Evolutionary conservation across 1,140 invertebrate genomes (phyloP).

Genomic region (Heliconius congener): DNA sequence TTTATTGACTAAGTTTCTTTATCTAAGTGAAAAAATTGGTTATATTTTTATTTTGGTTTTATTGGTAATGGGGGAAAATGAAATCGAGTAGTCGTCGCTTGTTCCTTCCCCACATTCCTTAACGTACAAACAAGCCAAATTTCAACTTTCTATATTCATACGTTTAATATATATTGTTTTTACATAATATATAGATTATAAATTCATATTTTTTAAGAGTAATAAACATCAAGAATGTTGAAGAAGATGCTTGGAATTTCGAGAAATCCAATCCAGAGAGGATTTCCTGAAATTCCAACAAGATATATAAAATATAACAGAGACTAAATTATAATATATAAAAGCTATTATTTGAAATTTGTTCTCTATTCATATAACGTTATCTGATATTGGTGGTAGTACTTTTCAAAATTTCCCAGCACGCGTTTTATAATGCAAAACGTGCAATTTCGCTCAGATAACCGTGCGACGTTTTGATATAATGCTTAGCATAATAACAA

Average conservation of each 20-base stretch:
- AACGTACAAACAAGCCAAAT: too few species aligned
- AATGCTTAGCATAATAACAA: conserved; percentile 29
- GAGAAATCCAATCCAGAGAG: too few species aligned
- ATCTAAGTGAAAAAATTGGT: not conserved
- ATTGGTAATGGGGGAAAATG: not conserved
- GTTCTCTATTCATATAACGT: conserved; percentile 43
- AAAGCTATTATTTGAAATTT: conserved; percentile 10
- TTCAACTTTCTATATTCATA: too few species aligned
- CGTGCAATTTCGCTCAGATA: conserved; percentile 32
- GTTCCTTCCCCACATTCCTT: too few species aligned
- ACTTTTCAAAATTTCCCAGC: conserved; percentile 36
- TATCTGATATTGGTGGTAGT: conserved; percentile 45
- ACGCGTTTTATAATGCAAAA: conserved; percentile 29
- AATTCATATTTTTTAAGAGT: too few species aligned
- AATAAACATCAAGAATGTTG: too few species aligned
- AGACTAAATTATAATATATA: not conserved
- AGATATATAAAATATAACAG: not conserved
- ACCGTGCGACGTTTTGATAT: conserved; percentile 22
- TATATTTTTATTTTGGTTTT: not conserved
- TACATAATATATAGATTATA: too few species aligned
- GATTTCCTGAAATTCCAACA: too few species aligned
- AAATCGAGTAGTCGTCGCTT: too few species aligned
- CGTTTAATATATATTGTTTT: too few species aligned
- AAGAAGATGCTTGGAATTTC: too few species aligned
- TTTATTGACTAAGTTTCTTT: conserved; percentile 16